Conservation (phyloP, 2,113 vertebrate species). For the Diadophis punctatus region DNA sequence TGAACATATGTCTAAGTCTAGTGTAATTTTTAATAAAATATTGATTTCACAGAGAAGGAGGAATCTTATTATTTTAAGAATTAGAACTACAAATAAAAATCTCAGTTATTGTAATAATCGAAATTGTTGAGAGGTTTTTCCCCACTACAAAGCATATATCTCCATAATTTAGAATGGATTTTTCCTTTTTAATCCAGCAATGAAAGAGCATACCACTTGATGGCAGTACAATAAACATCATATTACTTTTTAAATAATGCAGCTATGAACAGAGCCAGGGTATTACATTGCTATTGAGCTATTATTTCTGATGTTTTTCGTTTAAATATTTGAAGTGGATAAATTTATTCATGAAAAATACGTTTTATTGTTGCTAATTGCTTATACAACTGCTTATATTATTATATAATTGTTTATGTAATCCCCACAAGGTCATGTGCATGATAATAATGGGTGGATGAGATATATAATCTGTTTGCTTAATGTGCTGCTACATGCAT, state of each 20-base stretch:
- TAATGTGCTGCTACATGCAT: neutral
- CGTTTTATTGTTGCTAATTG: neutral
- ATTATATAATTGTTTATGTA: neutral
- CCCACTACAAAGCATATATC: neutral
- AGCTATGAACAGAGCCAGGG: neutral
- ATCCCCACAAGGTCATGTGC: neutral
- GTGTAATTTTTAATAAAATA: neutral
- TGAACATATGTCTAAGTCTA: neutral
- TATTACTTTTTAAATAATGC: neutral
- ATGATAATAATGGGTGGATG: neutral
- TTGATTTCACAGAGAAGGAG: neutral
- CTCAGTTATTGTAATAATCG: neutral
- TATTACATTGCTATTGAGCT: too few relatives aligned
- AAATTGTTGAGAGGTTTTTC: neutral
- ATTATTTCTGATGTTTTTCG: neutral
- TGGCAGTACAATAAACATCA: conserved; percentile 39
- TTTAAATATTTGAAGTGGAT: neutral
- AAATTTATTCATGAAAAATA: neutral
- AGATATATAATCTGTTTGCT: neutral
- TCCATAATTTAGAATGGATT: neutral
- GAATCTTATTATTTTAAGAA: neutral
- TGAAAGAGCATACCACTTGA: conserved; percentile 8
- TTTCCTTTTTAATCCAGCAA: neutral
- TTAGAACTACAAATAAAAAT: neutral
- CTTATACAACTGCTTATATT: neutral